These are phyloP conservation scores for Phoebastria nigripes DNA, from an alignment of 2,797 vertebrate species.

Conservation along the genomic window DNA sequence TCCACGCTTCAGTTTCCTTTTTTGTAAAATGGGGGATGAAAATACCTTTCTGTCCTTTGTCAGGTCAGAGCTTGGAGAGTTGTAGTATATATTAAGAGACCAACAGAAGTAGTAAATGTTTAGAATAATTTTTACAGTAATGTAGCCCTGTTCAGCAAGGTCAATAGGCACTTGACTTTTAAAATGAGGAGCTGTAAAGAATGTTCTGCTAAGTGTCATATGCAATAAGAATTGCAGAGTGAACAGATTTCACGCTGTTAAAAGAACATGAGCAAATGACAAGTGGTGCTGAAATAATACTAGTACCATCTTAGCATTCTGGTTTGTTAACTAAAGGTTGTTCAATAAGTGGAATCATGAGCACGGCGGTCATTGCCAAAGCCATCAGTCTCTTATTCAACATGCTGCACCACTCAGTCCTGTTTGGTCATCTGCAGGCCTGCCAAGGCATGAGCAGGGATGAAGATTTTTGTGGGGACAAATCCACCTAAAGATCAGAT, in stretches of 20 bases:
- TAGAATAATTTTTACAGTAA: neutral
- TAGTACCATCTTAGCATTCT: neutral
- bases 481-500: neutral
- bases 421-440: neutral
- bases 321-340: neutral
- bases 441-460: neutral
- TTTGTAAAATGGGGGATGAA: neutral
- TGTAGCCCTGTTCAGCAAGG: neutral
- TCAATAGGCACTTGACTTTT: neutral
- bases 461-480: neutral
- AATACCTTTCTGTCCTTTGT: neutral
- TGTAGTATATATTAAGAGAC: neutral
- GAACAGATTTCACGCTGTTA: neutral
- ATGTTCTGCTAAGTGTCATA: neutral
- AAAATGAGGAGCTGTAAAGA: neutral
- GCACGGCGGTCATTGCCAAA: neutral
- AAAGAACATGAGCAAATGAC: neutral
- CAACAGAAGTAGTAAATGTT: neutral
- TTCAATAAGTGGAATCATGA: neutral
- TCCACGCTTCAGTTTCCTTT: neutral
- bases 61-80: neutral
- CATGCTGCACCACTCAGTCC: neutral
- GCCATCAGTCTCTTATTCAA: neutral
- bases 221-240: neutral
- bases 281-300: neutral